Base-by-base conservation (phyloP, 2,888 invertebrate species). In the Nomada fucata region DNA sequence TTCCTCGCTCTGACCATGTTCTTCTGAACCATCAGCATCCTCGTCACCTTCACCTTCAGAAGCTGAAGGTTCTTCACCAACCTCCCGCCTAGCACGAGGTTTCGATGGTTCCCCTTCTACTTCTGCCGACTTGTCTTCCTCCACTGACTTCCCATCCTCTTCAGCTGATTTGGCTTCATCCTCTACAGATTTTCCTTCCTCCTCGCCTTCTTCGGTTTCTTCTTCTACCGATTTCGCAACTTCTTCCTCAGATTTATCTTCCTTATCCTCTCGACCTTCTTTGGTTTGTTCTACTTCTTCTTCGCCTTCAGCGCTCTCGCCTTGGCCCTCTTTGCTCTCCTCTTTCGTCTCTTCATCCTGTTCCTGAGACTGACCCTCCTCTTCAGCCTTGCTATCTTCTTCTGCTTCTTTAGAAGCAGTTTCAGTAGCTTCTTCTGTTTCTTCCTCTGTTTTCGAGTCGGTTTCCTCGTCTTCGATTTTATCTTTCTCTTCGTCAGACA, bases 311-410 rank as follows among this genome's bases (percentile, higher is more conserved):
- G 68, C 80, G 23, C 65, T 79, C 44, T 83, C 84, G 15, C 61
- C 79, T 44, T 79, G 76, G 42, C 67, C 69, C 77, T 87, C 85
- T 11, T 69, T 76, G n/a, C 57, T 67, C 29, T 84, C 77, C 13
- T 74, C 83, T 29, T 87, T 86, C 3, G 65, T 83, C 42, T 83
- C 83, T n/a, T 89, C 89, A 7, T 23, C 85, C 65, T 81, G 86
- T 42, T 74, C 85, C 64, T 73, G 76, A 79, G 87, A 83, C 87
- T 90, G 78, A 89, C 52, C 29, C 0, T 86, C 80, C 70, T 89
- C 90, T 63, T 84, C 92, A 67, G 85, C 90, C 11, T 86, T 74
- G 60, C 86, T 82, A 5, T 89, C 88, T 1, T 82, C 89, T 73
- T 63, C 67, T 23, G 84, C 84, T 47, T 89, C 88, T 63, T 86